Conservation (phyloP, 2,113 vertebrate species). For the Malurus alboscapulatus region DNA sequence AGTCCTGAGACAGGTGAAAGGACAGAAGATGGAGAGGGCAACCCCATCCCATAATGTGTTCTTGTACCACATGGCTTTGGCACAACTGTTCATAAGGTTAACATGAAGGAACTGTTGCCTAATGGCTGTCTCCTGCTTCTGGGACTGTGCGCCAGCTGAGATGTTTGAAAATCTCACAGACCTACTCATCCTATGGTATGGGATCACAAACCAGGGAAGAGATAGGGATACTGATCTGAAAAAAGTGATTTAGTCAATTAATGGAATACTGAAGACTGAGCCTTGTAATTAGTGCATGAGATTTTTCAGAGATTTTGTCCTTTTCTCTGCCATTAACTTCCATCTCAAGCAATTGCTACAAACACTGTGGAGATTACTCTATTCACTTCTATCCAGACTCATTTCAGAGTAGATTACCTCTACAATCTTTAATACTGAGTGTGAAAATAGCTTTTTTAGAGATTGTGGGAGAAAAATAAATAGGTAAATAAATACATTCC, state of each 20-base stretch:
- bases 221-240: neutral
- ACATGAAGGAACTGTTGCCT: neutral
- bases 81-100: neutral
- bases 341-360: neutral
- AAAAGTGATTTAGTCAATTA: neutral
- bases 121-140: neutral
- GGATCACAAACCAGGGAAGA: neutral
- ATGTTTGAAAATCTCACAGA: neutral
- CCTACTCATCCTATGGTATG: neutral
- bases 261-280: neutral
- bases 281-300: rapidly evolving
- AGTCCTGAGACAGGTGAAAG: neutral
- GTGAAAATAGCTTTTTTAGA: neutral
- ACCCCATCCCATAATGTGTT: neutral
- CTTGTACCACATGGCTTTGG: neutral
- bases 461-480: neutral
- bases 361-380: neutral
- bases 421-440: neutral
- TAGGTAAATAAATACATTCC: neutral
- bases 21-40: neutral
- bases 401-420: neutral
- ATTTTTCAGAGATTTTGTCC: neutral
- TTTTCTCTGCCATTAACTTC: neutral
- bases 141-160: neutral
- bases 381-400: neutral